These are phyloP conservation scores for Pheosia tremula DNA, from an alignment of 2,888 invertebrate species.

Conservation along the genomic window DNA sequence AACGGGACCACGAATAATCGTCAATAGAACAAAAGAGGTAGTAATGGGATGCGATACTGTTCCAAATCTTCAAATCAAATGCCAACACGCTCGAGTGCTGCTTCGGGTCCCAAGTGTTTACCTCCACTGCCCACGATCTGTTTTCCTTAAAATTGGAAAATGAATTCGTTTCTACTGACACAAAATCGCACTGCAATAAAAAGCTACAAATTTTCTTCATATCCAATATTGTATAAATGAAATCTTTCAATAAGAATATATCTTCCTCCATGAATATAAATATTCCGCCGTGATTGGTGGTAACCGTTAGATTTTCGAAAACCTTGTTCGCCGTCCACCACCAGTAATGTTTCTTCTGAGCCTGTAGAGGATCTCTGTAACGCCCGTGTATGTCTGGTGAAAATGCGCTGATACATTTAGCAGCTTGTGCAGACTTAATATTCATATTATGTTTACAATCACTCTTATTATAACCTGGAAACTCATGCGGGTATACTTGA, in stretches of 20 bases:
- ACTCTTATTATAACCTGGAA: conserved; percentile 48
- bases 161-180: conserved; percentile 45
- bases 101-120: conserved; percentile 52
- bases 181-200: conserved; percentile 51
- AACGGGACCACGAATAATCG: conserved; percentile 60
- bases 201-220: conserved; percentile 52
- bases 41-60: conserved; percentile 58
- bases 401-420: conserved; percentile 50
- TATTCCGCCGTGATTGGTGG: conserved; percentile 43
- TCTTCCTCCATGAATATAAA: conserved; percentile 58
- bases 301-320: conserved; percentile 50
- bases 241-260: conserved; percentile 55
- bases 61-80: conserved; percentile 56
- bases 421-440: conserved; percentile 31
- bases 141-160: conserved; percentile 19
- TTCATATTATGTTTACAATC: conserved; percentile 48
- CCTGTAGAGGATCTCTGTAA: conserved; percentile 47
- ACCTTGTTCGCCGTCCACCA: conserved; percentile 69
- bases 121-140: conserved; percentile 38
- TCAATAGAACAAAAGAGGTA: conserved; percentile 59
- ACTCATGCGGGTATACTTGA: conserved; percentile 49
- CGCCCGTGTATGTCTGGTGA: conserved; percentile 52
- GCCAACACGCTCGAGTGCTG: conserved; percentile 52
- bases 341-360: conserved; percentile 61
- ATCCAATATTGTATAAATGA: conserved; percentile 54